Conservation (phyloP, 2,113 vertebrate species). For the Anarrhichthys ocellatus region DNA sequence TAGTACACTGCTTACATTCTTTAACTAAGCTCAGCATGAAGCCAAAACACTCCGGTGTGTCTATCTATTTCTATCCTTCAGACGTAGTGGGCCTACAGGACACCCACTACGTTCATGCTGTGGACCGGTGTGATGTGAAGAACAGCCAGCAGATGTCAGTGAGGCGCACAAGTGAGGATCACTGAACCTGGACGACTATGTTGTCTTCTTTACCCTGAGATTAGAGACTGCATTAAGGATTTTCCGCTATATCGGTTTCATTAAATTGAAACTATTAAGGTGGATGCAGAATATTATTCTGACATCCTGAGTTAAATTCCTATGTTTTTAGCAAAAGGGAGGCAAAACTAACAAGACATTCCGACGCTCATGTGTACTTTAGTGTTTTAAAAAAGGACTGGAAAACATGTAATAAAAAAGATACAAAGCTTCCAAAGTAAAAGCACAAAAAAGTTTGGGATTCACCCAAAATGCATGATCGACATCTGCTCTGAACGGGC, state of each 20-base stretch:
- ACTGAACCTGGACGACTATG: conserved; percentile 5
- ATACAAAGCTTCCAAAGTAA: conserved; percentile 13
- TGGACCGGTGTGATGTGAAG: background rate
- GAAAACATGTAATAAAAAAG: background rate
- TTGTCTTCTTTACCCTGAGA: conserved; percentile 62
- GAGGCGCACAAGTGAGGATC: conserved; percentile 37
- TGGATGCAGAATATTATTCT: background rate
- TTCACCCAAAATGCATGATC: background rate
- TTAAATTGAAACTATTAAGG: conserved; percentile 10
- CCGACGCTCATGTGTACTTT: conserved; percentile 3
- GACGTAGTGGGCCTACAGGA: background rate
- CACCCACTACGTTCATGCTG: background rate
- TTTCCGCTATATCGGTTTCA: background rate
- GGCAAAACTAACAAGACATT: conserved; percentile 12
- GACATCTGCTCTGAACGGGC: background rate
- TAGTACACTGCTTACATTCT: conserved; percentile 68
- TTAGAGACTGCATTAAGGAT: conserved; percentile 32
- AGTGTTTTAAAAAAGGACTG: background rate
- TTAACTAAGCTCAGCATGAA: conserved; percentile 10
- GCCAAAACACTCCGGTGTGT: background rate
- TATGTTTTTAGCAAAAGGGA: background rate
- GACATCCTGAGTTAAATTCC: conserved; percentile 3
- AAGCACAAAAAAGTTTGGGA: background rate
- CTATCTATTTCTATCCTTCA: conserved; percentile 12
- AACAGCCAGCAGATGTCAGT: conserved; percentile 73